Base-by-base conservation (phyloP, 2,888 invertebrate genomes). In the Parnassius mnemosyne region DNA sequence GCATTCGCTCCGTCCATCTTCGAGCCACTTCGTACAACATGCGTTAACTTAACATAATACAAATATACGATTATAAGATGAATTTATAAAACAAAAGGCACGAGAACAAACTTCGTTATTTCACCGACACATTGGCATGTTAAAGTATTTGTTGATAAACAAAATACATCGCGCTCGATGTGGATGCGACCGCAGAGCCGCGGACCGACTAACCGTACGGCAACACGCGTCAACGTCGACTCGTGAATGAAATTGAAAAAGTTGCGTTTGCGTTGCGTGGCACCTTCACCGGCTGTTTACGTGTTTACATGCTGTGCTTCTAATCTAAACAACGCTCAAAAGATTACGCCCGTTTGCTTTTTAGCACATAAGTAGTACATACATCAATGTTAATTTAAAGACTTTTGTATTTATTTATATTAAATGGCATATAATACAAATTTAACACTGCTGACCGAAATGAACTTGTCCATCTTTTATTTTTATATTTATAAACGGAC, bases 1-100 rank as follows among this genome's bases (percentile, higher is more conserved):
- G 90, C 91, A 74, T 87, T 91, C 71, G 88, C 84, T 78, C 88
- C 91, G 79, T 92, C 92, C 92, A 92, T 92, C 78, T 86, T 89
- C 80, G 70, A 73, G 67, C 43, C 67, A 84, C 81, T 46, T 77
- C 68, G 71, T 69, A 65, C 70, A 71, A 68, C 65, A 63, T 65
- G 67, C 67, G 72, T 69, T 77, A 83, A 78, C 77, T 76, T 65
- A 73, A 78, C 83, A 85, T 72, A 63, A 65, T 69, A 61, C 60
- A 63, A 65, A 61, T 68, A 53, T 60, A 52, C 56, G 55, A 63
- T 54, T 60, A 47, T 50, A 62, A 42, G 58, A 55, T 59, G 20
- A 62, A 59, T 55, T 52, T 49, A 61, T 63, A 56, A 51, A 57
- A 64, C 63, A 63, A 51, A 65, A 69, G 59, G 56, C 65, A 65